Evolutionary conservation across 2,797 vertebrate species (phyloP), one percentile per base, ranked within the genome.

Genomic region (Halcyon badia): DNA sequence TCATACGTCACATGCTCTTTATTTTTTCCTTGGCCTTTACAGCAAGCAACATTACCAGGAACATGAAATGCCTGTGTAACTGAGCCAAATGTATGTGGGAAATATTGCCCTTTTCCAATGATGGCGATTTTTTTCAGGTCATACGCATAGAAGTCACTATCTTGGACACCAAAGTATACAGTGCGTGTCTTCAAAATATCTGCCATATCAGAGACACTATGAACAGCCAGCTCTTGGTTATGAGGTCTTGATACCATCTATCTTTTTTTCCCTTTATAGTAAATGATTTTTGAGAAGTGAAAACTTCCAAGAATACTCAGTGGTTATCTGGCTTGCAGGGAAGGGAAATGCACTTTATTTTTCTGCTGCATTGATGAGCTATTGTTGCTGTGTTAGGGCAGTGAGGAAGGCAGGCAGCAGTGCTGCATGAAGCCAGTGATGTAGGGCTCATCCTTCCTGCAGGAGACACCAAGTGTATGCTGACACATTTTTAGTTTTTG

Each of bases 21-120:
- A 60, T 72, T 92, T 87, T 85, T 85, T 51, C 37, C 52, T 85
- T 77, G 64, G 46, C 52, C 56, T 83, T 87, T 78, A 79, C 64
- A 64, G 46, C 61, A 76, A 87, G 56, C 44, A 80, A 31, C 20
- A 14, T 89, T 85, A 83, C 35, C 46, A 52, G 46, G 35, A 83
- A 81, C 52, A 54, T 42, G 56, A 83, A 68, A 68, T 54, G 69
- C 48, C 78, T 70, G 17, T 83, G 33, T 78, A 52, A 46, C n/a
- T 69, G 54, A 94, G 82, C 49, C 82, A 94, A 48, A 71, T 51
- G 14, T 31, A 51, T 30, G 69, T 66, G 56, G 80, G 86, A 91
- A 88, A 71, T 35, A 10, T 26, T 72, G 58, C 20, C 56, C 37
- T 90, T 86, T 91, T 75, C 60, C 37, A 80, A 13, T 33, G 68